Evolutionary conservation across 2,888 invertebrate species (phyloP), one percentile per base, ranked within the genome.

Genomic region (Zaprionus lineosus): DNA sequence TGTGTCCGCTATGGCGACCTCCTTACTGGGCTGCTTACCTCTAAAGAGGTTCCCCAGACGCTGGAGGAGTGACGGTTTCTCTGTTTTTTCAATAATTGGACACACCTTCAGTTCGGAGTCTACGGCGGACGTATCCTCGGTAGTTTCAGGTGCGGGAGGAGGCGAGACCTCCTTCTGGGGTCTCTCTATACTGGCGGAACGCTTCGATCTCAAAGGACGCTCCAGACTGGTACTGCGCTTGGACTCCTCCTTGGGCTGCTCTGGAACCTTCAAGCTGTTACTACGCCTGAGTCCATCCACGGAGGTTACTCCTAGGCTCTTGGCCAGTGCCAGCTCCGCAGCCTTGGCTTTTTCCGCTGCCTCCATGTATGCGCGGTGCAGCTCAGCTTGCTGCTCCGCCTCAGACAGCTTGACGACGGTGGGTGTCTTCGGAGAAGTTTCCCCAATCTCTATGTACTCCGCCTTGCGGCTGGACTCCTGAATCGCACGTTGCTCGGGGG

Each of bases 401-500:
- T 81, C 79, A 4, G 53, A 75, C 15, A 47, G 56, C 37, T 74
- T 58, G 0, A 31, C n/a, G n/a, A n/a, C n/a, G n/a, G n/a, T n/a
- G n/a, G n/a, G n/a, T n/a, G n/a, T n/a, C n/a, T n/a, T n/a, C n/a
- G n/a, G n/a, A n/a, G n/a, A n/a, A n/a, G n/a, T n/a, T 29, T 83
- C 83, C 0, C 76, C 85, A 19, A 85, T 61, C 11, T 66, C 77
- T n/a, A 82, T 36, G 71, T 88, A 63, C 50, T 83, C 56, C 2
- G 34, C 31, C 29, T 75, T 68, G 68, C 73, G 69, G 0, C 55
- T 52, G 1, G 70, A 11, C 11, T 84, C 53, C 43, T 36, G 33
- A 0, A 5, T 58, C 2, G 60, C 71, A 1, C 77, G 71, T 6
- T 78, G 84, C 21, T 89, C 87, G 0, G 88, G 88, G 0, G 89